Percentiles rank a stretch among this genome's conserved stretches.
Conservation (phyloP, 92 coral and sea anemone genomes). For the Nematostella vectensis region DNA sequence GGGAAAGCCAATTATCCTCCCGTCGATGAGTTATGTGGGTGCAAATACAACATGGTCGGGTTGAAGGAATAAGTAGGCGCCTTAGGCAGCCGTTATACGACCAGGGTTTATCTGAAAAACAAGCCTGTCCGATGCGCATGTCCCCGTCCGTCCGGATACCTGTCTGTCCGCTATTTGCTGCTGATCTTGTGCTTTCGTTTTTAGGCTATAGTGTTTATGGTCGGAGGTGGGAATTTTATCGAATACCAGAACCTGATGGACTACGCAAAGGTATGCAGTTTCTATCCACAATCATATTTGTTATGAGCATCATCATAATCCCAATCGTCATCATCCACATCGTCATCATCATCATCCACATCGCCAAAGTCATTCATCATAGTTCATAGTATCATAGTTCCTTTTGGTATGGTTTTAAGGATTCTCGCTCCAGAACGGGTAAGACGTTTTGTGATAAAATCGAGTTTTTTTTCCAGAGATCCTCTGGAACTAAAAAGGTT, state of each 20-base stretch:
- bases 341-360: not conserved
- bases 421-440: too few species aligned
- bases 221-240: conserved; percentile 95
- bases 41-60: too few species aligned
- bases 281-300: not conserved
- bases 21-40: too few species aligned
- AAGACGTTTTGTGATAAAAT: too few species aligned
- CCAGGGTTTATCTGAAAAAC: too few species aligned
- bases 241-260: conserved; percentile 96
- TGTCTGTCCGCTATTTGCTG: too few species aligned
- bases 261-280: conserved; percentile 61
- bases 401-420: too few species aligned
- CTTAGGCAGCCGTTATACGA: too few species aligned
- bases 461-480: conserved; percentile 65
- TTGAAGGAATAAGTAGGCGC: too few species aligned
- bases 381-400: too few species aligned
- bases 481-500: conserved; percentile 77
- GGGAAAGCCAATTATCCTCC: too few species aligned
- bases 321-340: not conserved
- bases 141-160: not conserved
- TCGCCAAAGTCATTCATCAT: not conserved
- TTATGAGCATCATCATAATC: not conserved
- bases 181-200: too few species aligned
- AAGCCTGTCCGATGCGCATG: not conserved
- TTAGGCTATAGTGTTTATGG: conserved; percentile 91